Evolutionary conservation across 2,888 invertebrate genomes (phyloP), one percentile per base, ranked within the genome.

Genomic region (Andrena chrysosceles): DNA sequence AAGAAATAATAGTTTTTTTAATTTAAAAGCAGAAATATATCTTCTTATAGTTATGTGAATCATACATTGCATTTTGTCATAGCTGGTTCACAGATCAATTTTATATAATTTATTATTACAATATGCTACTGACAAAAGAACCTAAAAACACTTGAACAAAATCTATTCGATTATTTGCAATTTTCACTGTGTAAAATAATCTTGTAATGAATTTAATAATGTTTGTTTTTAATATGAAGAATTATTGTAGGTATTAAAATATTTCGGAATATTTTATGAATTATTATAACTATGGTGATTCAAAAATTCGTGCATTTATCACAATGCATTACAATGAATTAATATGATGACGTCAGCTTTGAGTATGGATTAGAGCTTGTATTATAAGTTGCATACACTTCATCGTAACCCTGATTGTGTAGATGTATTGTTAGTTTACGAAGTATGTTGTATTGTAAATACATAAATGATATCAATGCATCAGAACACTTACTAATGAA

Each of bases 391-490:
- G 4, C 6, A 63, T 13, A 6, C n/a, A 8, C 29, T 42, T 2
- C 1, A 10, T 60, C 6, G 42, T 10, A 33, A 13, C 49, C 67
- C 59, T 56, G 48, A 54, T 54, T 73, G 60, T 70, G 13, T 52
- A 20, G 6, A 3, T 69, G 67, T 49, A 56, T 70, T 75, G 23
- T 56, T 77, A 59, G 6, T 2, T 10, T 13, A 70, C 29, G 16
- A 29, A 60, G 60, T 31, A 52, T 59, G 20, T 23, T 26, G 48
- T 74, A 83, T 73, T 85, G 80, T 85, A 85, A 72, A 85, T 83
- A 85, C n/a, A 2, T 49, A 66, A 64, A 72, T 48, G 33, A 16
- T 56, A 31, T 31, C 16, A 74, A 20, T 68, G 10, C 8, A 59
- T 8, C 59, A 49, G 29, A 48, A 59, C 71, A 64, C 29, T 69